Evolutionary conservation across 2,113 vertebrate species (phyloP).

Genomic region (Recurvirostra avosetta): DNA sequence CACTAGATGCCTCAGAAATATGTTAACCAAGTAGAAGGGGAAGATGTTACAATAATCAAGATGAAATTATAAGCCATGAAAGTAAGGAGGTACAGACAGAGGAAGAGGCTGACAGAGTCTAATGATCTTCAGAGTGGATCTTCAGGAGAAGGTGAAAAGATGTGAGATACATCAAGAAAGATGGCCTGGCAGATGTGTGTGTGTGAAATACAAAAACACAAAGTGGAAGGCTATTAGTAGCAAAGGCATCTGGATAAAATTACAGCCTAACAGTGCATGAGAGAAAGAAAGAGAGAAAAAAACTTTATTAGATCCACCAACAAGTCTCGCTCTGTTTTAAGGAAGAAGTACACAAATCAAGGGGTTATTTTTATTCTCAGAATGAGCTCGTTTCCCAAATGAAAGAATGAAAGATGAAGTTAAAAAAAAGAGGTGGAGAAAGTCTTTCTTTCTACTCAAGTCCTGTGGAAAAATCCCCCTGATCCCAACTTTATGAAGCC

Average conservation of each 20-base stretch:
- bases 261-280: not conserved
- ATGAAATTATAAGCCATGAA: not conserved
- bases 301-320: constrained; percentile 42
- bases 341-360: constrained; percentile 1
- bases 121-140: not conserved
- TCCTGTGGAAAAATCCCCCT: constrained; percentile 57
- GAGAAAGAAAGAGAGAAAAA: not conserved
- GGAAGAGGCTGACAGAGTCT: not conserved
- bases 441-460: constrained; percentile 31
- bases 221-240: not conserved
- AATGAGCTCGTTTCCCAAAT: constrained; percentile 26
- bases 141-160: not conserved
- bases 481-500: constrained; percentile 62
- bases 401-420: not conserved
- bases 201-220: not conserved
- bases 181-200: not conserved
- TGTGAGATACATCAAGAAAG: not conserved
- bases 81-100: not conserved
- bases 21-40: not conserved
- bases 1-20: not conserved
- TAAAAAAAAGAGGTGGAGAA: not conserved
- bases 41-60: not conserved
- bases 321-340: constrained; percentile 2
- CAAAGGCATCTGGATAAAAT: constrained; percentile 62
- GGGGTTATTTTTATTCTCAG: constrained; percentile 44